phyloP scores from a whole-genome alignment of 2,113 vertebrate species.

The Turdus rufiventris region DNA sequence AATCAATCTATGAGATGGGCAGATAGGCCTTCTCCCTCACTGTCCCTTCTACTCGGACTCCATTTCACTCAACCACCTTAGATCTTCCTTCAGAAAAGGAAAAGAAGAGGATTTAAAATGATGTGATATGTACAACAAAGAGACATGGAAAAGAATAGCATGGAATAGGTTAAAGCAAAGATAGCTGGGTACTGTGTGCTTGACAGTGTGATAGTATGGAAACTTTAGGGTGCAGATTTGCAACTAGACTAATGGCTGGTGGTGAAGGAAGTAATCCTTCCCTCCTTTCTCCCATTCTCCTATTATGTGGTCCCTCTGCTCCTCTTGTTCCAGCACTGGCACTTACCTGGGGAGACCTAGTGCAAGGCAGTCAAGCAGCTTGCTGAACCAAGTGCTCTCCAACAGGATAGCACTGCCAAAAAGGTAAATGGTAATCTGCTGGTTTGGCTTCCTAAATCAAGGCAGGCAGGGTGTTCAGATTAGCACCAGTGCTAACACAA shows the following conservation, averaged over 20 bases:
- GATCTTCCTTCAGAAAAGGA: background rate
- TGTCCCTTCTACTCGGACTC: background rate
- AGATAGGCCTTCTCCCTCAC: background rate
- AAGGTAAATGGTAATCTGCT: background rate
- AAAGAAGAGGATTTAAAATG: background rate
- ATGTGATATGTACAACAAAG: background rate
- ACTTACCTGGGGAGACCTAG: background rate
- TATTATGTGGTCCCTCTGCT: background rate
- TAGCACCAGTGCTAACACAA: background rate
- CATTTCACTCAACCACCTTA: background rate
- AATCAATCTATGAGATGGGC: background rate
- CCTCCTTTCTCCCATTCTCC: background rate
- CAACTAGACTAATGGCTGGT: background rate
- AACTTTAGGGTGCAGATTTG: background rate
- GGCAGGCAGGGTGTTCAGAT: background rate
- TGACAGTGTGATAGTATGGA: background rate
- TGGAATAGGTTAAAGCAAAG: background rate
- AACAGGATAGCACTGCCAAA: background rate
- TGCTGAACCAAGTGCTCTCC: background rate
- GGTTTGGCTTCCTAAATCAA: background rate
- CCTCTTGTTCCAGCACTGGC: background rate
- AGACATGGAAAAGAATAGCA: background rate
- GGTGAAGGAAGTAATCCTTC: background rate
- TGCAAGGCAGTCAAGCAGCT: background rate
- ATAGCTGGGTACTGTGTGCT: background rate